phyloP scores from a whole-genome alignment of 2,113 vertebrate genomes.

The Diphyllodes magnificus region DNA sequence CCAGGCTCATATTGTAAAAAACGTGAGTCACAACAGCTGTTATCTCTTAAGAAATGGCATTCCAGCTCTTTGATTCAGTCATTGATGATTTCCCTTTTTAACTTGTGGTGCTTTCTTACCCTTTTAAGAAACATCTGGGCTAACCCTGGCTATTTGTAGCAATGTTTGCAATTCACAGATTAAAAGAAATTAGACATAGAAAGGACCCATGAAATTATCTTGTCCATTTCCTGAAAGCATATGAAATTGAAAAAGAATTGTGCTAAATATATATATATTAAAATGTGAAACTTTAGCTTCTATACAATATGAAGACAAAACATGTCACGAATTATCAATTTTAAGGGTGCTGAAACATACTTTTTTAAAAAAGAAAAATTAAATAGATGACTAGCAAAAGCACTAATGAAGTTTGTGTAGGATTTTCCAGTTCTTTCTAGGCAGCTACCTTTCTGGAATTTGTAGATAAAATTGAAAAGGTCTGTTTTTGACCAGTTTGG shows the following conservation, averaged over 20 bases:
- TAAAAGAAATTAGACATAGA: slow-evolving; percentile 35
- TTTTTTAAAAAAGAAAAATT: neutral
- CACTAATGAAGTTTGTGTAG: neutral
- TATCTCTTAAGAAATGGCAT: slow-evolving; percentile 43
- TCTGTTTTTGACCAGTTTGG: neutral
- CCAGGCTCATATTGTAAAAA: slow-evolving; percentile 18
- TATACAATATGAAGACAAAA: neutral
- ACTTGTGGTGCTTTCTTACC: neutral
- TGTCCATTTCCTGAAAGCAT: neutral
- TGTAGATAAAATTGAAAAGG: neutral
- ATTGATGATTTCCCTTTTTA: slow-evolving; percentile 53
- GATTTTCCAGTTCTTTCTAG: neutral
- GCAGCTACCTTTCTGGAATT: neutral
- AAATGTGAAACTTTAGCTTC: neutral
- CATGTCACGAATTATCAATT: neutral
- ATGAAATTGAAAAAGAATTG: neutral
- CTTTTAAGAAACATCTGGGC: slow-evolving; percentile 19
- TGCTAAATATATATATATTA: neutral
- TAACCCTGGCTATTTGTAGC: slow-evolving; percentile 30
- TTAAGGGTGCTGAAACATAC: neutral
- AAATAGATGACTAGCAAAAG: neutral
- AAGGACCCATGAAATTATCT: neutral
- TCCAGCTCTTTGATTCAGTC: slow-evolving; percentile 34
- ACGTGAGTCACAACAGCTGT: slow-evolving; percentile 42
- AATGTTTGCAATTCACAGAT: slow-evolving; percentile 31